Conservation (phyloP, 2,113 vertebrate genomes). For the Podarcis raffonei region DNA sequence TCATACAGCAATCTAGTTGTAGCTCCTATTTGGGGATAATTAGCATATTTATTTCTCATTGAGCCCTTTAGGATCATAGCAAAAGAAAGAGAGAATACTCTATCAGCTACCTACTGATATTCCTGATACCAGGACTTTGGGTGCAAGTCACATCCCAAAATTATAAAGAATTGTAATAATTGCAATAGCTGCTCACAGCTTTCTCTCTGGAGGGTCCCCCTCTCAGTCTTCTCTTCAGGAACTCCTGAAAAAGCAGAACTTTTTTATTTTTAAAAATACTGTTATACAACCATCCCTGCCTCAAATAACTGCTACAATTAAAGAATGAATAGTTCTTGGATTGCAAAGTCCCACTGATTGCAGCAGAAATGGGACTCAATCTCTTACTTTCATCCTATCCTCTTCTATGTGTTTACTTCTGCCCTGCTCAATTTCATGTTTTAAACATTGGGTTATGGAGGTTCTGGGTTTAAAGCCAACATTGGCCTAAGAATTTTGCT, state of each 20-base stretch:
- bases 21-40: background rate
- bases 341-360: background rate
- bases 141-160: background rate
- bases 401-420: background rate
- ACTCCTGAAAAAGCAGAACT: background rate
- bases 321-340: background rate
- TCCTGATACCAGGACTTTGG: background rate
- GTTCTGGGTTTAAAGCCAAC: background rate
- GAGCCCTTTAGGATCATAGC: background rate
- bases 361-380: background rate
- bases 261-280: background rate
- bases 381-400: background rate
- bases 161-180: background rate
- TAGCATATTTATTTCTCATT: background rate
- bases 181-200: no score
- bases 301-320: background rate
- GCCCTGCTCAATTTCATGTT: background rate
- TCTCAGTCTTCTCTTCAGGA: background rate
- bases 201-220: background rate
- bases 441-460: background rate
- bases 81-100: background rate
- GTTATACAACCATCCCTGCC: background rate
- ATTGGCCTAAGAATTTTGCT: background rate
- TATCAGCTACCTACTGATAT: background rate
- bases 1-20: background rate